These are phyloP conservation scores for Portevinia maculata DNA, from an alignment of 2,888 invertebrate genomes.

Conservation along the genomic window DNA sequence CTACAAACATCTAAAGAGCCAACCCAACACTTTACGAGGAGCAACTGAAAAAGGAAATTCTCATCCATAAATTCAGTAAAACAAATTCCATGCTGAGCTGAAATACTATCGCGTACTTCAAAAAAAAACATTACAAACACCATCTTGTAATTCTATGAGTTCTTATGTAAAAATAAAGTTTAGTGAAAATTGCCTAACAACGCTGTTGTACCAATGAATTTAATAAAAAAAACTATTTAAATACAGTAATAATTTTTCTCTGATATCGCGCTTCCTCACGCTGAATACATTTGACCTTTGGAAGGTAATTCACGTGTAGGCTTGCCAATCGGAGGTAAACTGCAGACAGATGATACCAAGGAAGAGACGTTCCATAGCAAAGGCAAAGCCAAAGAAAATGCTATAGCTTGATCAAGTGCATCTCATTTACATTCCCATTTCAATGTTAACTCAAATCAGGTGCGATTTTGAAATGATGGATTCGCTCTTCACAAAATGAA, in stretches of 20 bases:
- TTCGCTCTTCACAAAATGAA: constrained; percentile 47
- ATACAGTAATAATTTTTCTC: constrained; percentile 64
- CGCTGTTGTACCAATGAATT: constrained; percentile 56
- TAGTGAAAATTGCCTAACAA: constrained; percentile 58
- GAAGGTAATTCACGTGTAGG: constrained; percentile 22
- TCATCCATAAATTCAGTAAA: constrained; percentile 40
- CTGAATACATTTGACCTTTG: constrained; percentile 42
- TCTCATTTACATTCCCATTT: constrained; percentile 44
- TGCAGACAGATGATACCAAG: constrained; percentile 56
- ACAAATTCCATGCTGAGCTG: constrained; percentile 11
- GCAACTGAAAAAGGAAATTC: constrained; percentile 3
- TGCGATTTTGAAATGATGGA: constrained; percentile 60
- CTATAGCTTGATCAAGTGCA: constrained; percentile 46
- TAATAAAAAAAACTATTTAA: constrained; percentile 57
- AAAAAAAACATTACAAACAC: constrained; percentile 46
- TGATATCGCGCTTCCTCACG: constrained; percentile 42
- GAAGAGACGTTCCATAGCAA: constrained; percentile 28
- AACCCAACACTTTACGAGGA: constrained; percentile 20
- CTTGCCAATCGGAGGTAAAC: constrained; percentile 39
- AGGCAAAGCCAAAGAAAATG: constrained; percentile 6
- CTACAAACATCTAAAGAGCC: constrained; percentile 23
- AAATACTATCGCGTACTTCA: constrained; percentile 1
- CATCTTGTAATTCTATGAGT: constrained; percentile 68
- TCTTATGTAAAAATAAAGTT: constrained; percentile 63
- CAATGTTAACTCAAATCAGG: constrained; percentile 44